Evolutionary conservation across 2,797 vertebrate genomes (phyloP).

Genomic region (Euthynnus affinis): DNA sequence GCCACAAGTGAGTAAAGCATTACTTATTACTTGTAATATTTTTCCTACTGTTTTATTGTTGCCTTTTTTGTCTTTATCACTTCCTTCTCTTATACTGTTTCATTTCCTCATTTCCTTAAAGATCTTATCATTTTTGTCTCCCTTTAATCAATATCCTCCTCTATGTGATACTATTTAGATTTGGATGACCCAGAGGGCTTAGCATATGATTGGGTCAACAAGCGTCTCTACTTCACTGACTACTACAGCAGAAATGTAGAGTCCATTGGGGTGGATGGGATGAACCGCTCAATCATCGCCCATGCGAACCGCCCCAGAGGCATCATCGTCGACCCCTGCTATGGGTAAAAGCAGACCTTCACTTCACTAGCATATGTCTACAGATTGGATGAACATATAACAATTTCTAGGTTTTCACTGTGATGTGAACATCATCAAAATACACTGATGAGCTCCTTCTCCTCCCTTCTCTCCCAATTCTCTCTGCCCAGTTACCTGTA

Average conservation of each 20-base stretch:
- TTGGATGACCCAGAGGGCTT: slow-evolving; percentile 90
- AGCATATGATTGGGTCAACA: slow-evolving; percentile 95
- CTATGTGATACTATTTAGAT: slow-evolving; percentile 78
- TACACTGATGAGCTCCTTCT: not conserved
- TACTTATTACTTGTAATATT: not conserved
- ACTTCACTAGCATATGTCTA: not conserved
- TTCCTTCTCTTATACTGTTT: not conserved
- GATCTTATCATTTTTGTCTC: not conserved
- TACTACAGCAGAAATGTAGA: slow-evolving; percentile 87
- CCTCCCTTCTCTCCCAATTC: slow-evolving; percentile 1
- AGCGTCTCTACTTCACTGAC: slow-evolving; percentile 94
- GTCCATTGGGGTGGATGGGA: slow-evolving; percentile 90
- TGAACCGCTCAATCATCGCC: slow-evolving; percentile 87
- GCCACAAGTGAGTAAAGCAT: slow-evolving; percentile 84
- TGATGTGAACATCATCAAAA: not conserved
- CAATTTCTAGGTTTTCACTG: not conserved
- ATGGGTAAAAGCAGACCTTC: slow-evolving; percentile 86
- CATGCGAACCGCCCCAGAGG: slow-evolving; percentile 88
- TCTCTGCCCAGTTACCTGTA: slow-evolving; percentile 90
- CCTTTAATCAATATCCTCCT: slow-evolving; percentile 15
- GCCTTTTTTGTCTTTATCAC: not conserved
- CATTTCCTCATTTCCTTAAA: not conserved
- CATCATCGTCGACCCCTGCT: slow-evolving; percentile 92
- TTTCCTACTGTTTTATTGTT: not conserved
- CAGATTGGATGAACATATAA: not conserved